Percentiles rank a stretch among this genome's conserved stretches.
These are phyloP conservation scores for Sphaerophoria rueppellii DNA, from an alignment of 2,888 invertebrate genomes.

Conservation along the genomic window DNA sequence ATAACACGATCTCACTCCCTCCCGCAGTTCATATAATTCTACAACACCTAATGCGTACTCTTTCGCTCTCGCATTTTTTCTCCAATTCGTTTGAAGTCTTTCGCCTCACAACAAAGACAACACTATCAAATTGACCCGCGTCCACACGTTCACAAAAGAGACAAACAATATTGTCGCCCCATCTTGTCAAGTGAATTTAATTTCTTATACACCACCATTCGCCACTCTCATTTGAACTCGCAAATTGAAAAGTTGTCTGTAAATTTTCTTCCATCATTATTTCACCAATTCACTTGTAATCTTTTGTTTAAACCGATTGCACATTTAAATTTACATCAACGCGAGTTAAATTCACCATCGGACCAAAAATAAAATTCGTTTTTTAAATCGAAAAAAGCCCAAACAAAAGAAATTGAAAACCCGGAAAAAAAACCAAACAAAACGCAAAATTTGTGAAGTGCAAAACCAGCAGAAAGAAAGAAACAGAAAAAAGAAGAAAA, in stretches of 20 bases:
- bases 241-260: conserved; percentile 67
- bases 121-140: conserved; percentile 28
- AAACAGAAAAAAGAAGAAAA: conserved; percentile 30
- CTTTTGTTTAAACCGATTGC: conserved; percentile 49
- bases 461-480: conserved; percentile 26
- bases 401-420: neutral
- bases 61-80: neutral
- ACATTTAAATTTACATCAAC: conserved; percentile 22
- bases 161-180: conserved; percentile 36
- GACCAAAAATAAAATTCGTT: conserved; percentile 11
- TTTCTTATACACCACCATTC: neutral
- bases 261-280: conserved; percentile 8
- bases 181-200: conserved; percentile 28
- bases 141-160: conserved; percentile 12
- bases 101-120: conserved; percentile 42
- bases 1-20: conserved; percentile 34
- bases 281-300: conserved; percentile 47
- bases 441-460: conserved; percentile 56
- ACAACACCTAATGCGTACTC: conserved; percentile 9
- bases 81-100: neutral
- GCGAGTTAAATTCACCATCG: conserved; percentile 30
- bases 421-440: conserved; percentile 3
- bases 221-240: conserved; percentile 62
- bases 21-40: conserved; percentile 15
- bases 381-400: conserved; percentile 11